Percentiles rank a stretch among this genome's conserved stretches.
These are phyloP conservation scores for Octonoba sinensis DNA, from an alignment of 2,888 invertebrate species.

Conservation along the genomic window DNA sequence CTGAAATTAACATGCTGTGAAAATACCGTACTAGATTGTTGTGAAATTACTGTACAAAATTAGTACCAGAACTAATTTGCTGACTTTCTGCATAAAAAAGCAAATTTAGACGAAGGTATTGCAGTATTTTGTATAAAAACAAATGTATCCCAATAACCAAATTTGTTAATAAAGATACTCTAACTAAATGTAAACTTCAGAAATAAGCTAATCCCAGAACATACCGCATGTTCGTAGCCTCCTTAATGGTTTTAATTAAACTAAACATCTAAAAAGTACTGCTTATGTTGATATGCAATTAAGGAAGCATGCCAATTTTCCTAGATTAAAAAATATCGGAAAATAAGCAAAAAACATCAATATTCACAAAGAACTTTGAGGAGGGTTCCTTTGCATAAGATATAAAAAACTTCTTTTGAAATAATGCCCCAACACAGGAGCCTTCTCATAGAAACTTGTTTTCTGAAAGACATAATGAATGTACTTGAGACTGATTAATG, in stretches of 20 bases:
- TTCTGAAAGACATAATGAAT: conserved; percentile 32
- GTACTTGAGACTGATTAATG: conserved; percentile 38
- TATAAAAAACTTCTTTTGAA: conserved; percentile 19
- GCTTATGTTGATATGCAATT: conserved; percentile 24
- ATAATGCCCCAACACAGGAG: conserved; percentile 12
- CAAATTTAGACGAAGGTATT: too few species aligned
- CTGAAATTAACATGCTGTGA: too few species aligned
- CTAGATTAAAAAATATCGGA: conserved; percentile 15
- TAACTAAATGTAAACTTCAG: too few species aligned
- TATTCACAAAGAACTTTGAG: conserved; percentile 11
- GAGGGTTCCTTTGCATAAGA: neutral
- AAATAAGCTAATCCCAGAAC: too few species aligned
- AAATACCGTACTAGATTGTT: too few species aligned
- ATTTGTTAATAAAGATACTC: too few species aligned
- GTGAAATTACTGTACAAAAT: too few species aligned
- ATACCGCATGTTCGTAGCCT: neutral
- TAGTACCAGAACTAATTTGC: too few species aligned
- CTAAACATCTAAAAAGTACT: conserved; percentile 22
- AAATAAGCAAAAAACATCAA: conserved; percentile 15
- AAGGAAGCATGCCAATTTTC: conserved; percentile 20
- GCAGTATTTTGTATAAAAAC: too few species aligned
- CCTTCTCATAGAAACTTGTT: conserved; percentile 14
- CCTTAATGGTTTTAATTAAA: conserved; percentile 39
- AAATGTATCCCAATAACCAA: too few species aligned
- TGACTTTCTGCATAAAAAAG: too few species aligned